Base-by-base conservation (phyloP, 2,113 vertebrate genomes). In the Bubo bubo region DNA sequence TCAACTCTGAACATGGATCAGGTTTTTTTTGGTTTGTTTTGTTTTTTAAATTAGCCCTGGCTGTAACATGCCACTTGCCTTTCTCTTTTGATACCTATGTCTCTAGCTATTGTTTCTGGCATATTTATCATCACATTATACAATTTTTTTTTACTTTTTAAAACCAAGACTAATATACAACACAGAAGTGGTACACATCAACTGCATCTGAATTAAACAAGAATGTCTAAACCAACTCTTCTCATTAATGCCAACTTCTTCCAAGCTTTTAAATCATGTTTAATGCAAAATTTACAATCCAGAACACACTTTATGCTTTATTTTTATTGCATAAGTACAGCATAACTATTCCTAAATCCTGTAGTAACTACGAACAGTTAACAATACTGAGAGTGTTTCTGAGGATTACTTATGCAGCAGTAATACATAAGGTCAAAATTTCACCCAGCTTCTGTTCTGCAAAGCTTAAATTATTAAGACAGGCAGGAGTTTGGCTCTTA, bases 391-490 rank as follows among this genome's bases (percentile, higher is more conserved):
- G 73, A 93, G 52, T 22, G 32, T 63, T 95, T 58, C 68, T 63
- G 58, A 85, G 71, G 91, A 79, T 93, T 96, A 90, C 91, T 96
- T 95, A 93, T 17, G 4, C 63, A 94, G 88, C 70, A 95, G 77
- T 76, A 95, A 97, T 79, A 91, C 47, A 76, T 79, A 76, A 94
- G 76, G 87, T 80, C 95, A 94, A 77, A 88, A 84, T 82, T 94
- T 92, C 92, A 97, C 63, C 47, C 71, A 91, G 53, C 53, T 89
- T 92, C 83, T 95, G 58, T 93, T 93, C 91, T 58, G 14, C 82
- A 95, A 95, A 84, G 73, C 63, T 95, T 91, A 79, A 97, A 97
- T 96, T 95, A 97, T 94, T 94, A 94, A 91, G 86, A 90, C 53
- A 91, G 89, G 64, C 79, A 88, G 77, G n/a, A 91, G 80, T 88